Conservation (phyloP, 1,140 invertebrate species). For the Musca domestica region DNA sequence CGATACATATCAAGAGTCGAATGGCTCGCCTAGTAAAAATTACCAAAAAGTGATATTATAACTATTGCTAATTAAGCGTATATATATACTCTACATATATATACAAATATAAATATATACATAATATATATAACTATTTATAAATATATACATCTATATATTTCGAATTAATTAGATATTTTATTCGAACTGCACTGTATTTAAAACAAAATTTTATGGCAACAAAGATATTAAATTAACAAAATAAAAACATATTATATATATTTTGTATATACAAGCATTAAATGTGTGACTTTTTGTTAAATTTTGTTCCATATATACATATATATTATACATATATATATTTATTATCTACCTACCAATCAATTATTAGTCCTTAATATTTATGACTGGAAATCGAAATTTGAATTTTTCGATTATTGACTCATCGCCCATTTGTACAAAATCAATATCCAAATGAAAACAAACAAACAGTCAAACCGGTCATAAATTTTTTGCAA, state of each 20-base stretch:
- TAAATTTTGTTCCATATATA: slow-evolving; percentile 5
- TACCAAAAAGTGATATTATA: slow-evolving; percentile 55
- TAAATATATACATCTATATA: slow-evolving; percentile 18
- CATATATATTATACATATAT: slow-evolving; percentile 22
- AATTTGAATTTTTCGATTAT: background rate
- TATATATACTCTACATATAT: slow-evolving; percentile 35
- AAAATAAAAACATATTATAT: too few relatives aligned
- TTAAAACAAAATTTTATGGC: slow-evolving; percentile 1
- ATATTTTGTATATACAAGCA: too few relatives aligned
- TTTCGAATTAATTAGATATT: background rate
- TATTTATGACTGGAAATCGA: slow-evolving; percentile 33
- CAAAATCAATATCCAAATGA: background rate
- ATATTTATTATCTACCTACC: slow-evolving; percentile 46
- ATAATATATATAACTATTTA: slow-evolving; percentile 15
- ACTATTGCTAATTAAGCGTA: slow-evolving; percentile 47
- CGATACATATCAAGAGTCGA: slow-evolving; percentile 57
- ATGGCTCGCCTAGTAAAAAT: slow-evolving; percentile 55
- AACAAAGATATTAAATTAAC: background rate
- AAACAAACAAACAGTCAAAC: background rate
- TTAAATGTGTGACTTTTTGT: too few relatives aligned
- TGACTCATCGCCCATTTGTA: background rate
- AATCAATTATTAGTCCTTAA: slow-evolving; percentile 53
- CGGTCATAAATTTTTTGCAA: too few relatives aligned
- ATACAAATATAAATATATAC: slow-evolving; percentile 27
- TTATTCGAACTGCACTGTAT: slow-evolving; percentile 15